Evolutionary conservation across 2,888 invertebrate genomes (phyloP).

Genomic region (Nomada goodeniana): DNA sequence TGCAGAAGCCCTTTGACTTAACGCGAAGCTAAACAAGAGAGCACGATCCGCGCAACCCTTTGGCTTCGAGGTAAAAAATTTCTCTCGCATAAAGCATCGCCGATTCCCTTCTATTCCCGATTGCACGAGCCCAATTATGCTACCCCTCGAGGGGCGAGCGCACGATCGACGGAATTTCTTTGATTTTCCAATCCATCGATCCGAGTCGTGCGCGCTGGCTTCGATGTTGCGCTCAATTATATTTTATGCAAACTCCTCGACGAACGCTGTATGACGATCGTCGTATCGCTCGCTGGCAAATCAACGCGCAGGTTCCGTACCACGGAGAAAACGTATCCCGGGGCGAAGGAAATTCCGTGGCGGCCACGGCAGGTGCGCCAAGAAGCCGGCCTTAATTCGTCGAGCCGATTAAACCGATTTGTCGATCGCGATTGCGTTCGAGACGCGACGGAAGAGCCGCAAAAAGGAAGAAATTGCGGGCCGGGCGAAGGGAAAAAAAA

Average conservation of each 20-base stretch:
- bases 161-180: too few relatives aligned
- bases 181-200: too few relatives aligned
- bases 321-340: too few relatives aligned
- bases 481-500: constrained; percentile 15
- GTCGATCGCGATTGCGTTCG: constrained; percentile 55
- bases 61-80: not conserved
- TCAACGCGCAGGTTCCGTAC: too few relatives aligned
- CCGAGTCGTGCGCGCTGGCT: too few relatives aligned
- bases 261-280: too few relatives aligned
- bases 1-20: not conserved
- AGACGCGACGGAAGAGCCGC: constrained; percentile 38
- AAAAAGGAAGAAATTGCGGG: constrained; percentile 43
- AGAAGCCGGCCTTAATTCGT: constrained; percentile 29
- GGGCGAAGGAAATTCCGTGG: not conserved
- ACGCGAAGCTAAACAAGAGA: not conserved
- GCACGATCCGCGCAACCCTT: too few relatives aligned
- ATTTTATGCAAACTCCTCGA: too few relatives aligned
- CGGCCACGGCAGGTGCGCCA: not conserved
- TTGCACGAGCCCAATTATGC: not conserved
- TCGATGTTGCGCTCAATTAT: too few relatives aligned
- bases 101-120: not conserved
- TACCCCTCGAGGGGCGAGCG: too few relatives aligned
- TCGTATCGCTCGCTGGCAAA: too few relatives aligned
- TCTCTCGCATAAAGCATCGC: not conserved
- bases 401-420: constrained; percentile 50